These are phyloP conservation scores for Ambastaia sidthimunki DNA, from an alignment of 2,797 vertebrate genomes.

Conservation along the genomic window DNA sequence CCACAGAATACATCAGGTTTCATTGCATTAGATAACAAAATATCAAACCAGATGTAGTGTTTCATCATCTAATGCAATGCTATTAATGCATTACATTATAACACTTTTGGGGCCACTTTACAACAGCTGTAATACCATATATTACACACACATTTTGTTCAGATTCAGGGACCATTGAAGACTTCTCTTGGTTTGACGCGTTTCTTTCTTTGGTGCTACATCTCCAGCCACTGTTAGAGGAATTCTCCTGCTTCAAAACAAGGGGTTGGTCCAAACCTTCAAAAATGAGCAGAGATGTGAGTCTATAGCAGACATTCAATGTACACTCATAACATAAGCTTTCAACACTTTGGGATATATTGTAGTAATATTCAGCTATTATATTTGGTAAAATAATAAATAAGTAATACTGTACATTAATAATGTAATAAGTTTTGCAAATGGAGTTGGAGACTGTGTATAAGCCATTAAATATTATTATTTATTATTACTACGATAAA, in stretches of 20 bases:
- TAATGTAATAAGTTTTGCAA: too few relatives aligned
- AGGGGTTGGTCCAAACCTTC: conserved; percentile 60
- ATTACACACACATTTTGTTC: conserved; percentile 61
- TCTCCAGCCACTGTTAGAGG: conserved; percentile 61
- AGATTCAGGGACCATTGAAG: conserved; percentile 47
- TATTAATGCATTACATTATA: not conserved
- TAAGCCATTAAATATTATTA: too few relatives aligned
- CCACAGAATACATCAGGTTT: too few relatives aligned
- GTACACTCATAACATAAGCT: not conserved
- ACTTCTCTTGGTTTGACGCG: conserved; percentile 44
- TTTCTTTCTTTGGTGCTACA: conserved; percentile 52
- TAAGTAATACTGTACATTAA: too few relatives aligned
- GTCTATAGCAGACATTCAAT: too few relatives aligned
- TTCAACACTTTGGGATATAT: not conserved
- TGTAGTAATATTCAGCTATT: not conserved
- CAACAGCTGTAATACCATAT: not conserved
- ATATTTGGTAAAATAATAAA: too few relatives aligned
- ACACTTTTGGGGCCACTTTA: not conserved
- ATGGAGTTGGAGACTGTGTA: too few relatives aligned
- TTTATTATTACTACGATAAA: too few relatives aligned
- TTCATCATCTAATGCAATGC: not conserved
- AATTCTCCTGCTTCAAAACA: conserved; percentile 64
- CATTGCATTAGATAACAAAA: not conserved
- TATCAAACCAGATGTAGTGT: not conserved
- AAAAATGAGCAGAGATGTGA: not conserved